Percentiles rank a stretch among this genome's conserved stretches.
Conservation (phyloP, 2,113 vertebrate species). For the Indicator indicator region DNA sequence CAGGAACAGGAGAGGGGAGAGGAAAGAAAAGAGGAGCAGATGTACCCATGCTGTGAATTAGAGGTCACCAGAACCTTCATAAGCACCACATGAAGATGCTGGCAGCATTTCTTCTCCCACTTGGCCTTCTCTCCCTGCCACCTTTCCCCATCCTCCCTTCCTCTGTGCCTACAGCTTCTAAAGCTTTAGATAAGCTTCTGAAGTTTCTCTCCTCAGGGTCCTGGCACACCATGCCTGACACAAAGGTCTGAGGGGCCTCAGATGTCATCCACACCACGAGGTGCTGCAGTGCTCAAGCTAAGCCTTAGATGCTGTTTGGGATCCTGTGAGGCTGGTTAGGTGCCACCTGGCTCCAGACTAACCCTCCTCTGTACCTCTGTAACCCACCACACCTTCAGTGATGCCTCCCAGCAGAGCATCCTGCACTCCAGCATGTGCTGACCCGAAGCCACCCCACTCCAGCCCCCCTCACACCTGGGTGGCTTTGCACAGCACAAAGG, state of each 20-base stretch:
- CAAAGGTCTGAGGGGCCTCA: neutral
- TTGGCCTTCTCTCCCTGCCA: neutral
- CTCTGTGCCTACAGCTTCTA: neutral
- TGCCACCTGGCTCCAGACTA: too few relatives aligned
- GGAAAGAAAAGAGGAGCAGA: neutral
- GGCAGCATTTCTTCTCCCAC: neutral
- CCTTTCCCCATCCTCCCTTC: neutral
- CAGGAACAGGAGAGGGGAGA: neutral
- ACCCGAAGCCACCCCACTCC: neutral
- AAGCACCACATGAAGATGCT: neutral
- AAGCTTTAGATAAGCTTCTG: too few relatives aligned
- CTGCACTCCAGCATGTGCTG: neutral
- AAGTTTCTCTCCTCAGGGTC: too few relatives aligned
- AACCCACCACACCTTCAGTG: neutral
- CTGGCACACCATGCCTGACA: neutral
- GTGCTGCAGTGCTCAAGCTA: neutral
- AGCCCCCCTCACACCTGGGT: accelerated
- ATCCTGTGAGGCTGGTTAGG: neutral
- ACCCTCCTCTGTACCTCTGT: neutral
- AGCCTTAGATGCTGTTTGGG: neutral
- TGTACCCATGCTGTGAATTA: neutral
- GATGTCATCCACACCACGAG: neutral
- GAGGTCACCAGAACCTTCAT: neutral
- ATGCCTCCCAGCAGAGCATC: neutral
- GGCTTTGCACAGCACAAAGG: neutral